These are phyloP conservation scores for Geococcyx californianus DNA, from an alignment of 2,113 vertebrate species.

Conservation along the genomic window DNA sequence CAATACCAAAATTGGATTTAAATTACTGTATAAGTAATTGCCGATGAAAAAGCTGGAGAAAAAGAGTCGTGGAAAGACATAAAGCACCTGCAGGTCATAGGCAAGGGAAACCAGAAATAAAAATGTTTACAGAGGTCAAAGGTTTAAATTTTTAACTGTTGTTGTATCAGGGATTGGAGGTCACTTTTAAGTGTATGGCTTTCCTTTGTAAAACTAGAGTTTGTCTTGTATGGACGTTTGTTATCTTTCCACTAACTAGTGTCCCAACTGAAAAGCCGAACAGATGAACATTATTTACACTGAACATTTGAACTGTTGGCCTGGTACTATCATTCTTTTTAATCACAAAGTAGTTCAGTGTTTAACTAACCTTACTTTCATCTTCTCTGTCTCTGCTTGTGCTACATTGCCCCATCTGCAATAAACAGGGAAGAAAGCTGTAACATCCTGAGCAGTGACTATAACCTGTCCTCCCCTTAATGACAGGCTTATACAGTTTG, in stretches of 20 bases:
- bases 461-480: conserved; percentile 58
- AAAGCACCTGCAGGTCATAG: not conserved
- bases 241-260: not conserved
- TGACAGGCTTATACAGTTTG: conserved; percentile 48
- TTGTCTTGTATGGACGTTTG: not conserved
- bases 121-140: conserved; percentile 6
- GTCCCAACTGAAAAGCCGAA: not conserved
- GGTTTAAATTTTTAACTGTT: not conserved
- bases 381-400: conserved; percentile 14
- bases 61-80: not conserved
- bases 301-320: not conserved
- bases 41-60: not conserved
- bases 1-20: conserved; percentile 39
- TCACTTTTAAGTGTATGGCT: not conserved
- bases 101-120: not conserved
- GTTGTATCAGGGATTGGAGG: not conserved
- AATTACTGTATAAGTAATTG: conserved; percentile 4
- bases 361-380: conserved; percentile 51
- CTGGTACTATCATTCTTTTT: not conserved
- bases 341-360: conserved; percentile 31
- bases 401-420: not conserved
- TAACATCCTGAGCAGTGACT: conserved; percentile 6
- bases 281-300: conserved; percentile 6
- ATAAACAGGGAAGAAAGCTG: conserved; percentile 20
- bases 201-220: not conserved